Conservation (phyloP, 1,140 invertebrate species). For the Aphaenogaster floridana region DNA sequence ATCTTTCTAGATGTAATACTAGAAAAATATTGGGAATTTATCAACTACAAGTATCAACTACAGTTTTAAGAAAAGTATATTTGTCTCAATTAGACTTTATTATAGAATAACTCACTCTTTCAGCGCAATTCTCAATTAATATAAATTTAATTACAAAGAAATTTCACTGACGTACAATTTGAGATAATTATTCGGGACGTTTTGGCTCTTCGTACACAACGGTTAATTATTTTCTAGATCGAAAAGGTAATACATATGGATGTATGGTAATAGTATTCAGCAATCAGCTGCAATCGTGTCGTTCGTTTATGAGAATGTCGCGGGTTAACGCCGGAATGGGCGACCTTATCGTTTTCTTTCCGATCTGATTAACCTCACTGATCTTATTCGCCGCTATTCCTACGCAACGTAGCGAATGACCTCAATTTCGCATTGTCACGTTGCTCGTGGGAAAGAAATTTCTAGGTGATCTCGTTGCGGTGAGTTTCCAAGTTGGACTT, state of each 20-base stretch:
- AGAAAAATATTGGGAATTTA: not conserved
- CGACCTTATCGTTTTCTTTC: constrained; percentile 62
- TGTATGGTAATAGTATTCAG: constrained; percentile 31
- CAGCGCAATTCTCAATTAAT: not conserved
- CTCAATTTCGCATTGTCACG: constrained; percentile 49
- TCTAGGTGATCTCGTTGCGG: constrained; percentile 38
- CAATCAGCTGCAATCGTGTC: constrained; percentile 19
- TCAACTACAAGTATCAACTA: not conserved
- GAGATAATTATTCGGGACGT: not conserved
- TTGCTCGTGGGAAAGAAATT: constrained; percentile 52
- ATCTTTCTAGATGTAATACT: not conserved
- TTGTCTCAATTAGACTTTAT: not conserved
- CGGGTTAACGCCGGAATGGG: constrained; percentile 37
- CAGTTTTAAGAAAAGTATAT: not conserved
- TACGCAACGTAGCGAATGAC: constrained; percentile 61
- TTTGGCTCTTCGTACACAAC: no score
- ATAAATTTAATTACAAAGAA: not conserved
- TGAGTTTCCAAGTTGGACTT: constrained; percentile 21
- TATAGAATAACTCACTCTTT: not conserved
- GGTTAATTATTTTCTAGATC: not conserved
- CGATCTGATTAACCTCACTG: constrained; percentile 63
- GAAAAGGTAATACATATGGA: not conserved
- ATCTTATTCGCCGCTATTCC: constrained; percentile 54
- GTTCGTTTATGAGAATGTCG: constrained; percentile 13
- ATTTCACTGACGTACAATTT: not conserved